Evolutionary conservation across 2,113 vertebrate genomes (phyloP).

Genomic region (Egretta garzetta): DNA sequence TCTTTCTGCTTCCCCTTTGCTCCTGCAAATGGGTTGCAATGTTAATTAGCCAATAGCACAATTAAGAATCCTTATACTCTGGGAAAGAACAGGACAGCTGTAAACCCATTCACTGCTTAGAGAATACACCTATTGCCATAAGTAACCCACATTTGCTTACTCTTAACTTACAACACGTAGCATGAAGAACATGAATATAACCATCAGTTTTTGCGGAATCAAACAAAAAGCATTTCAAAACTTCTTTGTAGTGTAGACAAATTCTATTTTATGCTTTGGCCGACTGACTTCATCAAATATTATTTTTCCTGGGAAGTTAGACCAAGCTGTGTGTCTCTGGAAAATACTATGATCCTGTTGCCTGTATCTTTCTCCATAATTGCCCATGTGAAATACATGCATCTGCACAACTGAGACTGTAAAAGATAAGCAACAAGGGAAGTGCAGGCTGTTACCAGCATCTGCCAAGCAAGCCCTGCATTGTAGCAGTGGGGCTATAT

Average conservation of each 20-base stretch:
- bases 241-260: not conserved
- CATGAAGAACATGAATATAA: not conserved
- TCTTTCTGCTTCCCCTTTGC: not conserved
- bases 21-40: not conserved
- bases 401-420: not conserved
- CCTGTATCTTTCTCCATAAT: not conserved
- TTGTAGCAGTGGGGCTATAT: rapidly evolving
- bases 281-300: not conserved
- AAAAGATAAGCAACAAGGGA: not conserved
- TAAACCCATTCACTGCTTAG: not conserved
- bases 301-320: not conserved
- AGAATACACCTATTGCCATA: not conserved
- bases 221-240: not conserved
- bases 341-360: not conserved
- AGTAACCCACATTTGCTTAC: not conserved
- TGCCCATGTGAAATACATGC: not conserved
- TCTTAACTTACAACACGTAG: rapidly evolving
- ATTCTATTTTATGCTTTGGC: not conserved
- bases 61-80: not conserved
- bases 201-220: not conserved
- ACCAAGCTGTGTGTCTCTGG: not conserved
- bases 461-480: not conserved
- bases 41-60: rapidly evolving
- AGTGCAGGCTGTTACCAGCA: not conserved
- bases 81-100: not conserved